These are phyloP conservation scores for Silurus lanzhouensis DNA, from an alignment of 2,797 vertebrate genomes.

Conservation along the genomic window DNA sequence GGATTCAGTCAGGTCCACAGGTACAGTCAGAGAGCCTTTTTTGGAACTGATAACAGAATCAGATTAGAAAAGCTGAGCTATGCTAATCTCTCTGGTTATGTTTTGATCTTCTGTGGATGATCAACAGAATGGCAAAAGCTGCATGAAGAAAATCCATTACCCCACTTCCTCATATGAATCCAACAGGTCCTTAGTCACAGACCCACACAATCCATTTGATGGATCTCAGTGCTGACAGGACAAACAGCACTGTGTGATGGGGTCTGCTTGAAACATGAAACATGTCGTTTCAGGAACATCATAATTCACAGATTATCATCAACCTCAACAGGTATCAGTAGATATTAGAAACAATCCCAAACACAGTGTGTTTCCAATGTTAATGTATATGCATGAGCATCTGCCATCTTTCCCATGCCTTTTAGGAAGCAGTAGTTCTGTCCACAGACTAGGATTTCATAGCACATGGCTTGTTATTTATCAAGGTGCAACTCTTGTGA, in stretches of 20 bases:
- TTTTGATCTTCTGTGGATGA: slow-evolving; percentile 62
- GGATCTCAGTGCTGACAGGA: slow-evolving; percentile 30
- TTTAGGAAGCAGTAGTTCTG: neutral
- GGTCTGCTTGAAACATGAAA: slow-evolving; percentile 25
- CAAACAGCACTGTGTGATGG: slow-evolving; percentile 34
- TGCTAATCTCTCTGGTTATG: slow-evolving; percentile 58
- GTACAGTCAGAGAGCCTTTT: slow-evolving; percentile 27
- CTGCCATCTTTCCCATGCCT: slow-evolving; percentile 36
- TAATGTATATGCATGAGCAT: slow-evolving; percentile 53
- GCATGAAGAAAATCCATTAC: slow-evolving; percentile 50
- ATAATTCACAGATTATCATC: slow-evolving; percentile 36
- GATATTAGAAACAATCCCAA: slow-evolving; percentile 14
- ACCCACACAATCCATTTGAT: slow-evolving; percentile 1
- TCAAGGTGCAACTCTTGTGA: slow-evolving; percentile 14
- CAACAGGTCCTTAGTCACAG: slow-evolving; percentile 17
- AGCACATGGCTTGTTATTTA: slow-evolving; percentile 41
- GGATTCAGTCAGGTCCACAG: neutral
- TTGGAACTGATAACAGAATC: slow-evolving; percentile 53
- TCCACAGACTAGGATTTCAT: neutral
- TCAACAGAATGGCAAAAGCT: slow-evolving; percentile 43
- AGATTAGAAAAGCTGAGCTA: slow-evolving; percentile 58
- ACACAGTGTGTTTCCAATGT: neutral
- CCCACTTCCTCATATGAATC: slow-evolving; percentile 45
- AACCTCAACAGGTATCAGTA: slow-evolving; percentile 16
- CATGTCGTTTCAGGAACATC: neutral